Evolutionary conservation across 2,888 invertebrate species (phyloP), one percentile per base, ranked within the genome.

Genomic region (Pycnomerus fuliginosus): DNA sequence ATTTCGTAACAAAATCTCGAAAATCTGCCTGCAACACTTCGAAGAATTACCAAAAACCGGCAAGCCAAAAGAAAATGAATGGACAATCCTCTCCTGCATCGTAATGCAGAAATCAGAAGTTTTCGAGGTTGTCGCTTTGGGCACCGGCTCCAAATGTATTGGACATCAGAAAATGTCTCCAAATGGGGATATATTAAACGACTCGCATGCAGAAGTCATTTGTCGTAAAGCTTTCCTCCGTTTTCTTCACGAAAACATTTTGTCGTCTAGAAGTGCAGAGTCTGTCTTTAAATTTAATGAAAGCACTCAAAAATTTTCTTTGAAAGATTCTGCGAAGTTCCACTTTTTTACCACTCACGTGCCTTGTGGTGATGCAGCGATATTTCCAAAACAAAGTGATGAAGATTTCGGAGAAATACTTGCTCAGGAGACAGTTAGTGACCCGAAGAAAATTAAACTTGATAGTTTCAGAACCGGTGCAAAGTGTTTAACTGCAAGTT

Each of bases 301-400:
- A 3, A 16, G 16, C 28, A 42, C 34, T 13, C 8, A 3, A 13
- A 8, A 16, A 16, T 38, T 31, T 20, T 5, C 5, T 7, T 23
- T 66, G 1, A 79, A 78, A 56, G 60, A 76, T 2, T 74, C 74
- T 23, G 68, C 89, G 15, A 75, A 79, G 16, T 92, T 90, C 70
- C 86, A 92, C 67, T 86, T 96, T 62, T 90, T 87, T 62, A 84
- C 88, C 16, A 91, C 90, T 33, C 89, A 91, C 66, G 79, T 87
- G 23, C 96, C 95, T 11, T 96, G 96, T 74, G 96, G 96, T 0
- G 96, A 96, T 78, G 92, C 92, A 8, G 87, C 92, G 11, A 95
- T 96, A 56, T 80, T 88, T 65, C 79, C 80, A 1, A 85, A 82
- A 53, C 59, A 64, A 68, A 57, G 53, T 32, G 58, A 53, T 2